Percentiles rank a stretch among this genome's conserved stretches.
Evolutionary conservation across 2,888 invertebrate genomes (phyloP).

Genomic region (Agrochola lota): DNA sequence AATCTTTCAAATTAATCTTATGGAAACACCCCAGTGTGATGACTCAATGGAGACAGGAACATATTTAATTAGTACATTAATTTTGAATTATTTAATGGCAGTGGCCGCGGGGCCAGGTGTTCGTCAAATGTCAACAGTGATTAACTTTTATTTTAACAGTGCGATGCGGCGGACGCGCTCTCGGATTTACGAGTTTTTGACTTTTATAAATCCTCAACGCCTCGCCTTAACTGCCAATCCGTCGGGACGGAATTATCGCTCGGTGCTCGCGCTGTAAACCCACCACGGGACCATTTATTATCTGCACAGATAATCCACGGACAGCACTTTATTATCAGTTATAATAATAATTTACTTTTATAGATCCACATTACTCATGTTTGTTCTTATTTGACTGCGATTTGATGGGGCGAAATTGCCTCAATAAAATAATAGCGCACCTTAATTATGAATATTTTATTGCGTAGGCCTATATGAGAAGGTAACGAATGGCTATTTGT

Average conservation of each 20-base stretch:
- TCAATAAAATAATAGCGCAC: constrained; percentile 84
- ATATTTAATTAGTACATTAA: constrained; percentile 89
- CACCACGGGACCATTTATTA: constrained; percentile 86
- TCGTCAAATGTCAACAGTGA: constrained; percentile 89
- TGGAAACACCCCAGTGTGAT: constrained; percentile 84
- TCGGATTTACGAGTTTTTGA: constrained; percentile 87
- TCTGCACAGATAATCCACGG: constrained; percentile 87
- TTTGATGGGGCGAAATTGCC: constrained; percentile 85
- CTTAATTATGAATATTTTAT: constrained; percentile 80
- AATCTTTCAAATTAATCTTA: constrained; percentile 87
- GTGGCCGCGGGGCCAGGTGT: constrained; percentile 84
- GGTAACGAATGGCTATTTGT: constrained; percentile 76
- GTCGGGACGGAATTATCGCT: constrained; percentile 84
- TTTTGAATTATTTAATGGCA: constrained; percentile 87
- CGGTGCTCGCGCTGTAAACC: constrained; percentile 83
- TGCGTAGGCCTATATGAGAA: constrained; percentile 63
- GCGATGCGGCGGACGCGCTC: constrained; percentile 72
- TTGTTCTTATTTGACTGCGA: constrained; percentile 89
- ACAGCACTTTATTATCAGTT: constrained; percentile 90
- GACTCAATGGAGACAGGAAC: constrained; percentile 87
- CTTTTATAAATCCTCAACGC: constrained; percentile 88
- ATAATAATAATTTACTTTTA: constrained; percentile 90
- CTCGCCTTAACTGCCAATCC: constrained; percentile 87
- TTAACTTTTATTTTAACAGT: constrained; percentile 86
- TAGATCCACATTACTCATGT: constrained; percentile 89